These are phyloP conservation scores for Romanogobio albipinnatus DNA, from an alignment of 2,113 vertebrate species.

Conservation along the genomic window DNA sequence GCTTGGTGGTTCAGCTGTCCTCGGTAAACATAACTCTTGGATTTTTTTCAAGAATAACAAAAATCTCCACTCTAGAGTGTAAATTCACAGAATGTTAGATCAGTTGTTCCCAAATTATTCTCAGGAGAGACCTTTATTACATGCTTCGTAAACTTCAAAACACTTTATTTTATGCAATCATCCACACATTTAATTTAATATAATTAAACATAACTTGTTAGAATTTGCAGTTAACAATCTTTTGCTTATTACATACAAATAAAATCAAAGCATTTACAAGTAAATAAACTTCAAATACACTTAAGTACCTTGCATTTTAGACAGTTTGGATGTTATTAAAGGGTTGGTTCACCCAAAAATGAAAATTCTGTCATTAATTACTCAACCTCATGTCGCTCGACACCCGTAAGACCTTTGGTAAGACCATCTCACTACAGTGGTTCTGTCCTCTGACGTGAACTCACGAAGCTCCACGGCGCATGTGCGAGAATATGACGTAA, in stretches of 20 bases:
- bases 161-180: no score
- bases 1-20: background rate
- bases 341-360: no score
- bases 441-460: no score
- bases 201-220: background rate
- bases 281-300: background rate
- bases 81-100: background rate
- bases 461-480: no score
- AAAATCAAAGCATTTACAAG: background rate
- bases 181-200: no score
- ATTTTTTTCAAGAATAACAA: background rate
- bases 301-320: background rate
- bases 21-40: background rate
- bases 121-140: no score
- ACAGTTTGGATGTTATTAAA: background rate
- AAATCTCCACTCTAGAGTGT: background rate
- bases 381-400: no score
- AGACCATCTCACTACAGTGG: no score
- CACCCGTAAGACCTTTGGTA: no score
- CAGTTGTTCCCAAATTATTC: background rate
- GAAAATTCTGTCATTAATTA: no score
- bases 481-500: no score
- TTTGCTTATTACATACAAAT: background rate
- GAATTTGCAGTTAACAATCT: background rate
- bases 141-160: no score